Base-by-base conservation (phyloP, 1,140 invertebrate genomes). In the Trachelipus rathkii region DNA sequence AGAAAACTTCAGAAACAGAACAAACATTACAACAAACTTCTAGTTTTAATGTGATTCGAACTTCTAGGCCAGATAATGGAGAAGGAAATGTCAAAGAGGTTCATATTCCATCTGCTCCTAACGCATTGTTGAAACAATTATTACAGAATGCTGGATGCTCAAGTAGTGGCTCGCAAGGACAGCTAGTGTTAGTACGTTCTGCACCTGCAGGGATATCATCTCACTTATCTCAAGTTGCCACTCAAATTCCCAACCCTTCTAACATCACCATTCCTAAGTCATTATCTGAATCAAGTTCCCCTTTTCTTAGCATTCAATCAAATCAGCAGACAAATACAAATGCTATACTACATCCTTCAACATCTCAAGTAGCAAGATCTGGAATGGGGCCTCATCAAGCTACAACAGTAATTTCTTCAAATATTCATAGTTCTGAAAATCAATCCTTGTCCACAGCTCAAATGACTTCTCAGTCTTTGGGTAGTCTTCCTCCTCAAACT, bases 121-220 rank as follows among this genome's bases (percentile, higher is more conserved):
- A 96, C 86, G 94, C 95, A 10, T 84, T 97, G 19, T 84, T 97
- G 21, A 96, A 96, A 83, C 93, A 96, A 84, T 85, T 97, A 33
- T 84, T 97, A 21, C 93, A 96, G 84, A 60, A 60, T 60, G 50
- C 50, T 60, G 50, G 50, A 15, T 60, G 50, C 50, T 60, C 50
- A 15, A 60, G 50, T 60, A 8, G 50, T 60, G 50, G 11, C 19
- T 79, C 75, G 76, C 80, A 72, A 86, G 85, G 75, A 85, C 88
- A 44, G 45, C 73, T 78, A 33, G 60, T 81, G 11, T 53, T 81
- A 10, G 78, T 79, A 50, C 75, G 78, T 21, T 76, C 81, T 23
- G 21, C 77, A 33, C 71, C 75, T 71, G 75, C 75, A 13, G 68
- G 73, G 23, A 69, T 68, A 73, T 79, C 78, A 50, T 71, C 78